These are phyloP conservation scores for Opisthocomus hoazin DNA, from an alignment of 2,113 vertebrate species.

Conservation along the genomic window DNA sequence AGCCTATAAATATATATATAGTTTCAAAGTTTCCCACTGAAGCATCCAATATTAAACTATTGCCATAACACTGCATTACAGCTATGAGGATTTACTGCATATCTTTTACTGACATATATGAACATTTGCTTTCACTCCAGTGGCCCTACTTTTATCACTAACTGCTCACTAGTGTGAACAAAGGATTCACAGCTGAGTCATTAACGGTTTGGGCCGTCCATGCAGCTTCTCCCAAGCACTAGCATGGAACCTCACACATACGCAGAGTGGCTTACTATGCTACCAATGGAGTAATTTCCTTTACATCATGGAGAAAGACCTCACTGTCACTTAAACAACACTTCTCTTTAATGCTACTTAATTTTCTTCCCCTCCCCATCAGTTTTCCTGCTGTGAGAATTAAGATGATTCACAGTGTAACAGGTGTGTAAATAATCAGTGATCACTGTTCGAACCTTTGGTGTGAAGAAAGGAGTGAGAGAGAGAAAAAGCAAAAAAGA, in stretches of 20 bases:
- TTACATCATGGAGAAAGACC: not conserved
- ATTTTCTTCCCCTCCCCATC: not conserved
- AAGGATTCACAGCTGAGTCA: not conserved
- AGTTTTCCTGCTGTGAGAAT: not conserved
- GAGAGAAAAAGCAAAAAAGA: not conserved
- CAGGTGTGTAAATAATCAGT: not conserved
- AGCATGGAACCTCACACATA: not conserved
- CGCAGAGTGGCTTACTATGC: not conserved
- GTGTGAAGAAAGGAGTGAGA: not conserved
- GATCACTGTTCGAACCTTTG: not conserved
- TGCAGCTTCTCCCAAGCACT: not conserved
- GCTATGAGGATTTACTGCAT: not conserved
- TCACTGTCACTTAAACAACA: not conserved
- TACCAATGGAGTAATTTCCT: not conserved
- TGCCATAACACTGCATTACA: not conserved
- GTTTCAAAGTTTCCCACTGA: not conserved
- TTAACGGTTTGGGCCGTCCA: not conserved
- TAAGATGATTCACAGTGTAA: not conserved
- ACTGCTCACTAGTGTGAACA: not conserved
- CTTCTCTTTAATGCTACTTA: not conserved
- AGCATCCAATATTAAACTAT: not conserved
- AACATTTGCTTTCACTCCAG: not conserved
- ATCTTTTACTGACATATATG: not conserved
- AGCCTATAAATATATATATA: not conserved
- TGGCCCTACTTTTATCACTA: not conserved